Base-by-base conservation (phyloP, 2,797 vertebrate genomes). In the Corythornis leucogaster region DNA sequence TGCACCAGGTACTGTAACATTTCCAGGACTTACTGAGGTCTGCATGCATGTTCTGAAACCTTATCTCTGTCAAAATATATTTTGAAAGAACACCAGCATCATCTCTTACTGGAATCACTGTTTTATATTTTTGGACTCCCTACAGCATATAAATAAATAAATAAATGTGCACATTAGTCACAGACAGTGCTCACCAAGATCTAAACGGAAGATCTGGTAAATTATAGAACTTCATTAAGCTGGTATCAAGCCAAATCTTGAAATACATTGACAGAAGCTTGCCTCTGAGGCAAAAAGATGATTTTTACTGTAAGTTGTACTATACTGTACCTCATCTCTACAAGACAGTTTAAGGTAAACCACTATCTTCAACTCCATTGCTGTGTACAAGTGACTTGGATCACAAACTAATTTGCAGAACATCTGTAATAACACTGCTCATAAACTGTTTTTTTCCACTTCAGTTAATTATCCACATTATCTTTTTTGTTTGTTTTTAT, bases 41-140 rank as follows among this genome's bases (percentile, higher is more conserved):
- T 85, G 73, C 15, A 15, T 80, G 73, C 42, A 16, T 81, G 77
- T 92, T 94, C 57, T 80, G 93, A 83, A 92, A 55, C 4, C 46
- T 95, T 89, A 85, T 88, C 91, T 93, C 76, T 87, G 57, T 71
- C 28, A 87, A 89, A 97, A 96, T 95, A 86, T 73, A 89, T 74
- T 94, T 93, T 94, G 86, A 91, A 92, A 90, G 78, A 83, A 91
- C 69, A 78, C 87, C 81, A 96, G 64, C 91, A 84, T 95, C 89
- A 88, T 78, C 79, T 92, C 94, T 95, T 96, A 95, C 96, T 79
- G 94, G 88, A 96, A 96, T 93, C 46, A 74, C 67, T 90, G 71
- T 87, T 95, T 80, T 80, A 69, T 90, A 59, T 76, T 91, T 95
- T 80, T 80, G 62, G 62, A 85, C 35, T 75, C 50, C 68, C 54